phyloP scores from a whole-genome alignment of 1,140 invertebrate species.

The Drosophila asahinai region DNA sequence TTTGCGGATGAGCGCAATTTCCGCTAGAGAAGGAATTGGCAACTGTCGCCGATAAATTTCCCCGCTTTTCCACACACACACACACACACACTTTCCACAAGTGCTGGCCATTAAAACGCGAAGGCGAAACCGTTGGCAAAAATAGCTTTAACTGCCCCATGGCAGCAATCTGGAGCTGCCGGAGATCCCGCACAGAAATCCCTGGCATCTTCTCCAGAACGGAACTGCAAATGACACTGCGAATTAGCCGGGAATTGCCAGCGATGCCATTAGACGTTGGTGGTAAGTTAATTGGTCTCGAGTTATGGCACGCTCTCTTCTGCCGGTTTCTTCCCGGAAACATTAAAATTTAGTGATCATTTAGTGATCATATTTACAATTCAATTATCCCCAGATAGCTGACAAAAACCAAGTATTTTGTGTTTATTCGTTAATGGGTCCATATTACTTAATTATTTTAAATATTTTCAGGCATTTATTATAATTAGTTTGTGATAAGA shows the following conservation, averaged over 20 bases:
- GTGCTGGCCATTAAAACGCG: conserved; percentile 51
- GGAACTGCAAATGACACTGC: conserved; percentile 62
- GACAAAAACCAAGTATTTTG: too few species aligned
- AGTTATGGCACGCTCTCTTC: background rate
- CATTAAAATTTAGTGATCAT: conserved; percentile 5
- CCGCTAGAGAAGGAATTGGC: conserved; percentile 57
- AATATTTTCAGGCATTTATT: too few species aligned
- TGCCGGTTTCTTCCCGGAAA: conserved; percentile 11
- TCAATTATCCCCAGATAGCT: conserved; percentile 8
- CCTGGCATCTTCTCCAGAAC: conserved; percentile 47
- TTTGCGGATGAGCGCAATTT: conserved; percentile 73
- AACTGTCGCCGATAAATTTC: conserved; percentile 81
- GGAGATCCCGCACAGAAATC: conserved; percentile 11
- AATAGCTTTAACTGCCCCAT: conserved; percentile 60
- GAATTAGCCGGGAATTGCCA: conserved; percentile 50
- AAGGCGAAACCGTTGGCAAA: conserved; percentile 26
- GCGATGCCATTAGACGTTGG: conserved; percentile 6
- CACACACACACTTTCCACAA: conserved; percentile 12
- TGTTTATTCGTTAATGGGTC: too few species aligned
- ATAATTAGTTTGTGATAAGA: too few species aligned
- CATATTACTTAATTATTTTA: background rate
- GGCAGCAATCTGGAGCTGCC: conserved; percentile 16
- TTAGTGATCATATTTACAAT: conserved; percentile 5
- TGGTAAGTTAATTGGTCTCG: conserved; percentile 23
- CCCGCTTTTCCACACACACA: background rate